Evolutionary conservation across 92 coral and sea anemone genomes (phyloP).

Genomic region (Zoanthus sansibaricus): DNA sequence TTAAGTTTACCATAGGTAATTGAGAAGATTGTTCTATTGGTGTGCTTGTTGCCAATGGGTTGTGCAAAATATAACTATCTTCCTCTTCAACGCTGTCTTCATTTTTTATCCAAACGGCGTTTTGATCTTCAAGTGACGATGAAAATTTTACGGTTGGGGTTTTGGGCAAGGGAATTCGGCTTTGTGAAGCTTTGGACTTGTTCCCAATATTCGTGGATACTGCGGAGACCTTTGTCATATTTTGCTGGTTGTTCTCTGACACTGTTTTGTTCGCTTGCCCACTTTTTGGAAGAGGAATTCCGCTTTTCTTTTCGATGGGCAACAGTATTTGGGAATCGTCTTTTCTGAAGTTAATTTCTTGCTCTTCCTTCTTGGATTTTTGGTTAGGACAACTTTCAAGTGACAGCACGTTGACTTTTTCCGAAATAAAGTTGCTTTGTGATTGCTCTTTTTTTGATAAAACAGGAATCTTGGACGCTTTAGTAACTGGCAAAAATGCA

Average conservation of each 20-base stretch:
- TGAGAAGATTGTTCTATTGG: slow-evolving; percentile 8
- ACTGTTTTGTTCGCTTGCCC: not conserved
- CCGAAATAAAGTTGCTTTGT: not conserved
- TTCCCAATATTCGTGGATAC: not conserved
- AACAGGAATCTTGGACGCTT: slow-evolving; percentile 19
- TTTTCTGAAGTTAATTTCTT: not conserved
- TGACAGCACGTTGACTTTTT: not conserved
- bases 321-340: not conserved
- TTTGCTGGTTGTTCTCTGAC: not conserved
- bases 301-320: not conserved
- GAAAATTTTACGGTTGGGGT: not conserved
- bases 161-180: slow-evolving; percentile 37
- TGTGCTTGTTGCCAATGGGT: slow-evolving; percentile 16
- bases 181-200: slow-evolving; percentile 16
- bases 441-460: not conserved
- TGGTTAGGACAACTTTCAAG: not conserved
- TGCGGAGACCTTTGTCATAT: not conserved
- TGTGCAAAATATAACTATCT: not conserved
- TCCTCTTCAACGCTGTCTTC: not conserved
- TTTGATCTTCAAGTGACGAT: slow-evolving; percentile 1
- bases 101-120: slow-evolving; percentile 17
- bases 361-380: not conserved
- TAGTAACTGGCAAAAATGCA: not conserved
- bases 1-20: not conserved
- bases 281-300: slow-evolving; percentile 8